Evolutionary conservation across 2,113 vertebrate genomes (phyloP).

Genomic region (Nesoenas mayeri): DNA sequence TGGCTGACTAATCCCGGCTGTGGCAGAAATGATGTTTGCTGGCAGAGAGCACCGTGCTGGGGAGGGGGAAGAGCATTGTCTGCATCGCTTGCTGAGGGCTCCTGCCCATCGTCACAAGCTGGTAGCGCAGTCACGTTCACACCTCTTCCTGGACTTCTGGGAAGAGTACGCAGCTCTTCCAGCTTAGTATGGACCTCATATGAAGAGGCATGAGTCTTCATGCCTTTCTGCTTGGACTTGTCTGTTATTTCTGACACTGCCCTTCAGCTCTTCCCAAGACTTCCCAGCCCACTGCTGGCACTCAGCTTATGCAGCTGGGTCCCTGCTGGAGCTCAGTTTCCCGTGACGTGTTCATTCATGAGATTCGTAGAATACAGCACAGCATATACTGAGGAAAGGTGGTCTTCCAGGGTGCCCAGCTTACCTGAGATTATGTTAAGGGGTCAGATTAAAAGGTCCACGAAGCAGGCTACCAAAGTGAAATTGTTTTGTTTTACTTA

Average conservation of each 20-base stretch:
- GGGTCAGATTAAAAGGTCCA: background rate
- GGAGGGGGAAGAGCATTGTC: conserved; percentile 11
- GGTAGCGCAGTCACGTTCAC: background rate
- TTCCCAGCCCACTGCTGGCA: background rate
- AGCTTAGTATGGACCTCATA: background rate
- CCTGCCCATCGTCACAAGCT: background rate
- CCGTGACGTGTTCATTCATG: background rate
- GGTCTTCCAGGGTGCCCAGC: background rate
- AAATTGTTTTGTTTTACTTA: background rate
- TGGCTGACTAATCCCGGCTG: conserved; percentile 36
- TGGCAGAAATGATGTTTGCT: conserved; percentile 41
- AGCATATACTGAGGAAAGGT: background rate
- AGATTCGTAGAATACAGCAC: background rate
- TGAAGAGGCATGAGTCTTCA: fast-evolving
- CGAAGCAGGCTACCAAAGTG: background rate
- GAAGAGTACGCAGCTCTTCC: background rate
- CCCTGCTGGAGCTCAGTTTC: background rate
- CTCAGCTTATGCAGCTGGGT: background rate
- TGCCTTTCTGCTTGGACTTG: background rate
- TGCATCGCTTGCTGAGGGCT: background rate
- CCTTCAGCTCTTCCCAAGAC: background rate
- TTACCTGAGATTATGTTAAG: background rate
- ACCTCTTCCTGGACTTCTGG: background rate
- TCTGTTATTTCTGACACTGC: background rate
- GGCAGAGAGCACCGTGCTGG: conserved; percentile 24